Base-by-base conservation (phyloP, 30 jellyfish, hydroid and myxozoan species). In the Clytia hemisphaerica region DNA sequence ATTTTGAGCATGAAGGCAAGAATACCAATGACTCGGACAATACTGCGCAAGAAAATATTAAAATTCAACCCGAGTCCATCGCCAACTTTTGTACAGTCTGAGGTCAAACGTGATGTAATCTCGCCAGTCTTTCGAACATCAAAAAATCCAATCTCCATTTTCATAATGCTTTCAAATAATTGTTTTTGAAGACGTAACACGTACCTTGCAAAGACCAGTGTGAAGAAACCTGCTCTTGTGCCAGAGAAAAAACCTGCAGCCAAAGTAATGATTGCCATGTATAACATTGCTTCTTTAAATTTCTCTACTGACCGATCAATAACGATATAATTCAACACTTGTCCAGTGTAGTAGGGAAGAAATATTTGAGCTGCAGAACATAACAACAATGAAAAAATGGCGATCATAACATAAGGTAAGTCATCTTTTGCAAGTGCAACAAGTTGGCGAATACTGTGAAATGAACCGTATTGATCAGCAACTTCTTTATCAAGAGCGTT, bases 31-130 rank as follows among this genome's bases (percentile, higher is more conserved):
- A 85, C 54, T 28, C 61, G 77, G 0, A 85, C 83, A 24, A 51
- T 68, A 64, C 68, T 85, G 45, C 95, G 51, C 48, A 73, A 53
- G 53, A 85, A 85, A 18, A 85, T 57, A 45, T 85, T 85, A 47
- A 77, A 33, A 34, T 85, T 85, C 61, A 85, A 53, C 14, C 94
- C 75, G 34, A 85, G 71, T 72, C 76, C 79, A 51, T 85, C 93
- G 0, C 95, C 95, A 70, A 85, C 68, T 45, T 85, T 85, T 0
- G 95, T 72, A 28, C 94, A 77, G 57, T 85, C 95, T 27, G 95
- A 77, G 0, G 95, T 70, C 42, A 85, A 64, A 14, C 95, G 47
- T 3, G 95, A 85, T 22, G 85, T 77, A 10, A 85, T 85, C 26
- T 85, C 83, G 27, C 95, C 95, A 4, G 95, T 85, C 51, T 64